Conservation (phyloP, 2,797 vertebrate genomes). For the Neopelma chrysocephalum region DNA sequence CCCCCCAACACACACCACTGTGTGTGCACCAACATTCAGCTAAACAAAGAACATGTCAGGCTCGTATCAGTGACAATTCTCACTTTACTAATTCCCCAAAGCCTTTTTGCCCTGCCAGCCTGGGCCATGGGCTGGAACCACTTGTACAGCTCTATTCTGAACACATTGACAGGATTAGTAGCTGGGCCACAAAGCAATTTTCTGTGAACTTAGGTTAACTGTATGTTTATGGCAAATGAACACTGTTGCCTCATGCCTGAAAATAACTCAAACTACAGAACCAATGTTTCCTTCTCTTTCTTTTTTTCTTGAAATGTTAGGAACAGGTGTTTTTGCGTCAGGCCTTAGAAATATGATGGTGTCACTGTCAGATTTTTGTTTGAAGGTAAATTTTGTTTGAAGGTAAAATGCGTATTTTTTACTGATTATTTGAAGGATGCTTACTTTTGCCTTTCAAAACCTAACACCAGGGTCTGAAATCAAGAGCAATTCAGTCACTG, state of each 20-base stretch:
- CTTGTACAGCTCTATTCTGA: neutral
- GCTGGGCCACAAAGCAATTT: neutral
- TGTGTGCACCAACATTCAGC: neutral
- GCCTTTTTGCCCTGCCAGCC: neutral
- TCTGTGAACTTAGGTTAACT: neutral
- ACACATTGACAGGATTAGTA: neutral
- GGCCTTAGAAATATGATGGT: neutral
- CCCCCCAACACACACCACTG: neutral
- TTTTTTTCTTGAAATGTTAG: neutral
- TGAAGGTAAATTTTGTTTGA: neutral
- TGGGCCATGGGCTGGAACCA: neutral
- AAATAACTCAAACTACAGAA: conserved; percentile 19
- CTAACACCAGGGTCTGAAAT: neutral
- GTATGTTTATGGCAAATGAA: neutral
- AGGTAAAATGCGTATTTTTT: neutral
- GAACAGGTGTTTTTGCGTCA: neutral
- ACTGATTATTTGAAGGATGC: neutral
- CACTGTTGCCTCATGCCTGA: neutral
- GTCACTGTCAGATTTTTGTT: neutral
- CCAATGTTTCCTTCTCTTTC: neutral
- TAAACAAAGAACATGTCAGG: neutral
- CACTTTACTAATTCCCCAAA: neutral
- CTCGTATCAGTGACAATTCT: neutral
- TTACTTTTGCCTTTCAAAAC: neutral
- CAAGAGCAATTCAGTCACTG: neutral